phyloP scores from a whole-genome alignment of 1,140 invertebrate genomes.

The Neomicropteryx cornuta region DNA sequence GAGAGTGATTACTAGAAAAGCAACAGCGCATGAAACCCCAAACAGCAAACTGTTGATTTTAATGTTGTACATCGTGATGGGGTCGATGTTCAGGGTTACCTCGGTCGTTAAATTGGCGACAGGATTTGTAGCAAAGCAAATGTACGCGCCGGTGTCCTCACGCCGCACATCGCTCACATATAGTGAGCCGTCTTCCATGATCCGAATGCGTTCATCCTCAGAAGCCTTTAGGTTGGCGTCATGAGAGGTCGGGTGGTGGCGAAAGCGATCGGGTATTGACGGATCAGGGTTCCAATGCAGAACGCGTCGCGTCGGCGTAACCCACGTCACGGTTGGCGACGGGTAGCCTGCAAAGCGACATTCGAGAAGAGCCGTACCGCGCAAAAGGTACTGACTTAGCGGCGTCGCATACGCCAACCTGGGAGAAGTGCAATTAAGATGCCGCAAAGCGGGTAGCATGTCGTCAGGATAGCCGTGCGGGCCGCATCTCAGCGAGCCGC shows the following conservation, averaged over 20 bases:
- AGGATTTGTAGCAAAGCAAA: slow-evolving; percentile 76
- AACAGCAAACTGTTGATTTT: slow-evolving; percentile 75
- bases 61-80: slow-evolving; percentile 67
- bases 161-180: slow-evolving; percentile 46
- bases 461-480: slow-evolving; percentile 51
- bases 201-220: slow-evolving; percentile 37
- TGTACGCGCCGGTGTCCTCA: slow-evolving; percentile 77
- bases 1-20: slow-evolving; percentile 69
- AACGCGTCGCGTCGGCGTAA: slow-evolving; percentile 58
- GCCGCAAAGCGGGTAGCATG: slow-evolving; percentile 50
- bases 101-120: slow-evolving; percentile 62
- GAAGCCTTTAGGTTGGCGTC: slow-evolving; percentile 36
- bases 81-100: slow-evolving; percentile 67
- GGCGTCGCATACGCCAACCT: slow-evolving; percentile 43
- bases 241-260: slow-evolving; percentile 52
- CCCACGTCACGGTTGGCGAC: slow-evolving; percentile 72
- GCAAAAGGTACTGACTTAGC: slow-evolving; percentile 47
- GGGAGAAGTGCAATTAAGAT: slow-evolving; percentile 59
- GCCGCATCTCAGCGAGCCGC: slow-evolving; percentile 49
- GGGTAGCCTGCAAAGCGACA: slow-evolving; percentile 71
- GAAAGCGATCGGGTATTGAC: slow-evolving; percentile 47
- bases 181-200: slow-evolving; percentile 42
- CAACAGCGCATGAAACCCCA: slow-evolving; percentile 64
- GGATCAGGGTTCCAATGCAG: slow-evolving; percentile 66
- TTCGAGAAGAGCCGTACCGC: slow-evolving; percentile 57